phyloP scores from a whole-genome alignment of 2,888 invertebrate genomes.

The Strigamia maritima region DNA sequence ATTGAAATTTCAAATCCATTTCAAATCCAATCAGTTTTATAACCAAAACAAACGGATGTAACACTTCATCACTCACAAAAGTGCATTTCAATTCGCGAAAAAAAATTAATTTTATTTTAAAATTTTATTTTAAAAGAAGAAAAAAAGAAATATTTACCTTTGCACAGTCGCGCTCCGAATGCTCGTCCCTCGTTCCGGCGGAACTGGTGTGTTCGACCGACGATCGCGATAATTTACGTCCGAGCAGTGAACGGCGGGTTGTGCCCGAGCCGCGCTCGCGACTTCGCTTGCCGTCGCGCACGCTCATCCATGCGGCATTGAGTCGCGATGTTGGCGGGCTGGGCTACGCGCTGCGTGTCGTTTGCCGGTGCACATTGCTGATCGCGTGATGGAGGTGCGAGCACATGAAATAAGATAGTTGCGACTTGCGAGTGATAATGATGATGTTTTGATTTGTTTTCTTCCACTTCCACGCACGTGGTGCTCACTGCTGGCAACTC shows the following conservation, averaged over 20 bases:
- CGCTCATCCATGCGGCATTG: slow-evolving; percentile 35
- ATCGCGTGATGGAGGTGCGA: neutral
- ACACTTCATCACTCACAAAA: too few relatives aligned
- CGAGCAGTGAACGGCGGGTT: slow-evolving; percentile 34
- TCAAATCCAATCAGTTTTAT: too few relatives aligned
- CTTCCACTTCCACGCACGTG: neutral
- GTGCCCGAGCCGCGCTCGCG: slow-evolving; percentile 3
- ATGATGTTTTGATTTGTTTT: neutral
- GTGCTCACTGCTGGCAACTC: neutral
- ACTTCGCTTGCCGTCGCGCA: slow-evolving; percentile 12
- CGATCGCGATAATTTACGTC: slow-evolving; percentile 6
- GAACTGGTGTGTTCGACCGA: slow-evolving; percentile 26
- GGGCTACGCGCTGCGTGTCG: neutral
- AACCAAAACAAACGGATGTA: too few relatives aligned
- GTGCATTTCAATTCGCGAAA: too few relatives aligned
- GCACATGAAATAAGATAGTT: neutral
- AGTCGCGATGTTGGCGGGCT: neutral
- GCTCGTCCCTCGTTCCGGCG: neutral
- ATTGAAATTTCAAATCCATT: too few relatives aligned
- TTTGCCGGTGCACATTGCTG: neutral
- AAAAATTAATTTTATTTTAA: too few relatives aligned
- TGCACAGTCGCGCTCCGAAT: neutral
- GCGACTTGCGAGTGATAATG: neutral
- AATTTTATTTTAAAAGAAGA: too few relatives aligned
- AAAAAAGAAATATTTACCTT: neutral